phyloP scores from a whole-genome alignment of 2,797 vertebrate species.

The Thaleichthys pacificus region DNA sequence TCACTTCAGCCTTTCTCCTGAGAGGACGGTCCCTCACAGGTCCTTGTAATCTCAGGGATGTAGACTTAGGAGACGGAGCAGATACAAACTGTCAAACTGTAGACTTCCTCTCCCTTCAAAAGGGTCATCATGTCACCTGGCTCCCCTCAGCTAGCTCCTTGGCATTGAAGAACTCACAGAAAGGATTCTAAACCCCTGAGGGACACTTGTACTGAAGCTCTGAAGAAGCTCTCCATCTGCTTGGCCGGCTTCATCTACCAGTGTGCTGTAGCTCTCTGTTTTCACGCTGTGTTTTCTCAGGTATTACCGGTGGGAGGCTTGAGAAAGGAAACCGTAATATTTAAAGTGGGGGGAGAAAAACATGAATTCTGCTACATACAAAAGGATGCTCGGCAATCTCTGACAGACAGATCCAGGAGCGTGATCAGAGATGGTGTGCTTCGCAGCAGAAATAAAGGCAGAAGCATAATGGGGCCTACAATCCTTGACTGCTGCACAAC shows the following conservation, averaged over 20 bases:
- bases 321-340: background rate
- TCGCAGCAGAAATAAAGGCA: slow-evolving; percentile 1
- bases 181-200: background rate
- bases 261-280: background rate
- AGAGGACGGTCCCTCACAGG: slow-evolving; percentile 3
- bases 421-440: background rate
- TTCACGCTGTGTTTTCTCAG: background rate
- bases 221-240: background rate
- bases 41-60: background rate
- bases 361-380: slow-evolving; percentile 8
- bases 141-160: background rate
- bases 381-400: slow-evolving; percentile 2
- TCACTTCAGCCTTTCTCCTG: background rate
- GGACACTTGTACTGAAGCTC: no score
- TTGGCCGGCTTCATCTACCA: background rate
- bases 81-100: background rate
- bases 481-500: slow-evolving; percentile 1
- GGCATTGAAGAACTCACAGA: background rate
- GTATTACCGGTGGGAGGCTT: background rate
- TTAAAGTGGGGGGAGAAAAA: background rate
- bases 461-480: slow-evolving; percentile 4
- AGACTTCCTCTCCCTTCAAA: background rate
- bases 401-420: slow-evolving; percentile 12
- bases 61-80: background rate
- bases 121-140: background rate